Conservation (phyloP, 2,113 vertebrate genomes). For the Sebastes schlegelii region DNA sequence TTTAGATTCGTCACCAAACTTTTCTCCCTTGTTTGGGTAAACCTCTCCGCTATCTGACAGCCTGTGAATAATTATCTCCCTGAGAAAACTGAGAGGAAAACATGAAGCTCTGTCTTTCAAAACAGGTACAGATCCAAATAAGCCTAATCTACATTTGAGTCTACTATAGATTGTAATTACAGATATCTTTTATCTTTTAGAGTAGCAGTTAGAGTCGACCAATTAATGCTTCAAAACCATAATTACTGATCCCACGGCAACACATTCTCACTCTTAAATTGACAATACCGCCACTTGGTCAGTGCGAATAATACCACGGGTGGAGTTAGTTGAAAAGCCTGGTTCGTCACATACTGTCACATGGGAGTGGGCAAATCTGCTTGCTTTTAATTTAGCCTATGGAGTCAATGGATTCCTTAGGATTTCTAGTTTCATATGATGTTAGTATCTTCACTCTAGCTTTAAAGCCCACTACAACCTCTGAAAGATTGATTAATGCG, state of each 20-base stretch:
- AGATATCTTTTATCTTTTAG: constrained; percentile 12
- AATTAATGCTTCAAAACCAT: constrained; percentile 30
- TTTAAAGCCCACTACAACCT: no score
- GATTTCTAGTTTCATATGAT: no score
- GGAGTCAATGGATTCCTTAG: no score
- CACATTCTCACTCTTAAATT: no score
- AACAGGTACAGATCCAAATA: constrained; percentile 24
- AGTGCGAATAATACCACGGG: no score
- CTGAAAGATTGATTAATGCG: no score
- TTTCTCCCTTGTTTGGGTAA: constrained; percentile 35
- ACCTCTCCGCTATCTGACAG: constrained; percentile 35
- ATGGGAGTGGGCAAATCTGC: no score
- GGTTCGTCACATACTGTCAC: no score
- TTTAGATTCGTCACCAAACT: constrained; percentile 28
- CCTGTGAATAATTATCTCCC: constrained; percentile 33
- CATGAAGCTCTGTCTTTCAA: constrained; percentile 25
- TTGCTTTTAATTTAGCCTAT: no score
- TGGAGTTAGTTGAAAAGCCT: no score
- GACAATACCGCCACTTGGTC: no score
- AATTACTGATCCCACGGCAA: constrained; percentile 6
- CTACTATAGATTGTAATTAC: constrained; percentile 21
- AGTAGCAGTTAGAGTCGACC: constrained; percentile 13
- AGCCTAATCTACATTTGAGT: background rate
- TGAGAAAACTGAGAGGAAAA: constrained; percentile 24
- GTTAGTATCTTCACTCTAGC: no score